These are phyloP conservation scores for Drosophila tripunctata DNA, from an alignment of 2,888 invertebrate species.

Conservation along the genomic window DNA sequence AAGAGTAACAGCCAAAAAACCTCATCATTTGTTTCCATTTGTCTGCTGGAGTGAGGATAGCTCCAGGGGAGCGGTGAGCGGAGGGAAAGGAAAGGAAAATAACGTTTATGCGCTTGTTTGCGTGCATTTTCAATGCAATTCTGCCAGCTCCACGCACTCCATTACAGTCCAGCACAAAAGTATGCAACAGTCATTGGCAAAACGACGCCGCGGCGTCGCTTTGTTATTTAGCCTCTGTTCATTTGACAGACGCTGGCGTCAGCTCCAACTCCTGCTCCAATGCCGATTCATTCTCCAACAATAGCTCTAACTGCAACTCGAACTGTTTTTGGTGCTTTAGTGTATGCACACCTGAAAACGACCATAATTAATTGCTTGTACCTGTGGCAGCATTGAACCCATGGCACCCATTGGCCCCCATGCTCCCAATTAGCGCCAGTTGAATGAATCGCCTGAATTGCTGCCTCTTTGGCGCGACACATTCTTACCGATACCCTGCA, in stretches of 20 bases:
- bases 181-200: constrained; percentile 66
- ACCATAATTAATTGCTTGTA: constrained; percentile 79
- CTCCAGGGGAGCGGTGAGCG: not conserved
- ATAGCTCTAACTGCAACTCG: not conserved
- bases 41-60: constrained; percentile 9
- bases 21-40: constrained; percentile 76
- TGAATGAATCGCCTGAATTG: constrained; percentile 18
- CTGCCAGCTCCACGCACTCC: constrained; percentile 35
- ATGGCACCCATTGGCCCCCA: constrained; percentile 15
- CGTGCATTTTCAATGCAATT: constrained; percentile 54
- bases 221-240: constrained; percentile 64
- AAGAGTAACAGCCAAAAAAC: constrained; percentile 39
- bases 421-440: constrained; percentile 65
- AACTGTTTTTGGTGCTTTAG: constrained; percentile 30
- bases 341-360: constrained; percentile 68
- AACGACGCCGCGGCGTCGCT: constrained; percentile 55
- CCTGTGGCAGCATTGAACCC: constrained; percentile 45
- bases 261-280: not conserved
- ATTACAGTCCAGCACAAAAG: constrained; percentile 51
- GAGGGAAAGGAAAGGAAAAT: constrained; percentile 5
- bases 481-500: constrained; percentile 5
- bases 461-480: constrained; percentile 2
- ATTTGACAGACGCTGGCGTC: constrained; percentile 32
- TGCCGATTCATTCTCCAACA: no score
- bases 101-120: constrained; percentile 73